Base-by-base conservation (phyloP, 2,888 invertebrate species). In the Matsumyia berberina region DNA sequence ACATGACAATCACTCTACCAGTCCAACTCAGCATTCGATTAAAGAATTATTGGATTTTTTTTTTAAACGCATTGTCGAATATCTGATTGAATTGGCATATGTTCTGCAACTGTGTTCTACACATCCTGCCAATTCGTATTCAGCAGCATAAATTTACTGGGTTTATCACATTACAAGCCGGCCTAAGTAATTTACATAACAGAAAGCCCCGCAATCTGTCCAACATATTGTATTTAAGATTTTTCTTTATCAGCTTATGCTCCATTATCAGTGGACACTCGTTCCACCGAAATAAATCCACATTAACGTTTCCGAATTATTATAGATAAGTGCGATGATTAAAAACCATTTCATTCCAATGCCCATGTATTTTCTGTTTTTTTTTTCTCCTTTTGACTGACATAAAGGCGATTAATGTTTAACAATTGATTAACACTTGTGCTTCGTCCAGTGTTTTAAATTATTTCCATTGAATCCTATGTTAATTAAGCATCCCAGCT, bases 391-490 rank as follows among this genome's bases (percentile, higher is more conserved):
- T 60, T 77, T 60, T 53, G 51, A 35, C 35, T 46, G 72, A 77
- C 82, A 72, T 44, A 82, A 72, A 72, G 62, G 62, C 78, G 80
- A 85, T 85, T 85, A 85, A 80, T 80, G 80, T 85, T 80, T 80
- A 70, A 85, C 80, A 80, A 85, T 80, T 80, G 69, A 85, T 80
- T 85, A 70, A 80, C 69, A 76, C 66, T 42, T 17, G 37, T n/a
- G 37, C 39, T 24, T 24, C 8, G 6, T 29, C 31, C 46, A 11
- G 31, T 79, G 58, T 67, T 72, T 46, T 57, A 46, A 31, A 42
- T 46, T 49, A 39, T 73, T 73, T 37, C 29, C 39, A 57, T 35
- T 37, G 64, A 74, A 60, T 80, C 42, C 73, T 49, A 64, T 70
- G 70, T 70, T 74, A 85, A 85, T 85, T 80, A 85, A 85, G 72